phyloP scores from a whole-genome alignment of 2,888 invertebrate species.

The Drosophila prostipennis region DNA sequence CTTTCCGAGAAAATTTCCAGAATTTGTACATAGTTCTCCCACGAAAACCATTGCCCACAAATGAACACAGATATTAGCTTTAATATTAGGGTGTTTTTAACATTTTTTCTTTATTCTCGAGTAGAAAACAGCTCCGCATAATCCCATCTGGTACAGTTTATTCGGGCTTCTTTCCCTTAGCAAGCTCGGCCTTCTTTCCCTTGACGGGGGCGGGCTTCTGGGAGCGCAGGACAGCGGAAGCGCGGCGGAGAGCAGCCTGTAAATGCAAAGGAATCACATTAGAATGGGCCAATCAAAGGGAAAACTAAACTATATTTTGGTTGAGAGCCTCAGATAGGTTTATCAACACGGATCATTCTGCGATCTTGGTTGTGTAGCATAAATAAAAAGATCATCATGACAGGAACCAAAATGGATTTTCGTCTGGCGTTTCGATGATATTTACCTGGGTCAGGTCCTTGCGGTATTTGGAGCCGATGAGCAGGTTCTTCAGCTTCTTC shows the following conservation, averaged over 20 bases:
- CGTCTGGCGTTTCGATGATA: background rate
- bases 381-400: constrained; percentile 58
- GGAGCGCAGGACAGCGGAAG: constrained; percentile 96
- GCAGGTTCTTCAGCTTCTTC: constrained; percentile 91
- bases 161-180: constrained; percentile 92
- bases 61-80: background rate
- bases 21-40: background rate
- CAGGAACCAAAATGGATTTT: background rate
- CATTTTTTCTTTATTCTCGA: constrained; percentile 69
- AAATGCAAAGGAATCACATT: constrained; percentile 36
- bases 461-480: constrained; percentile 93
- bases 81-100: constrained; percentile 36
- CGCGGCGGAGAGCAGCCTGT: constrained; percentile 93
- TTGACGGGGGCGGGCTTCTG: constrained; percentile 94
- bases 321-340: constrained; percentile 63
- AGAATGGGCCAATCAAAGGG: background rate
- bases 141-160: constrained; percentile 84
- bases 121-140: constrained; percentile 68
- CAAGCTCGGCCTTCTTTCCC: constrained; percentile 87
- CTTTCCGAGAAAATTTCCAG: background rate
- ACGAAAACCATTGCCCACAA: background rate
- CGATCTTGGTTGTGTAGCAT: constrained; percentile 84
- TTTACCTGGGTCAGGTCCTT: constrained; percentile 90
- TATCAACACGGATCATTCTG: constrained; percentile 82
- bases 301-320: constrained; percentile 21